Conservation (phyloP, 2,888 invertebrate species). For the Drosophila aldrichi region DNA sequence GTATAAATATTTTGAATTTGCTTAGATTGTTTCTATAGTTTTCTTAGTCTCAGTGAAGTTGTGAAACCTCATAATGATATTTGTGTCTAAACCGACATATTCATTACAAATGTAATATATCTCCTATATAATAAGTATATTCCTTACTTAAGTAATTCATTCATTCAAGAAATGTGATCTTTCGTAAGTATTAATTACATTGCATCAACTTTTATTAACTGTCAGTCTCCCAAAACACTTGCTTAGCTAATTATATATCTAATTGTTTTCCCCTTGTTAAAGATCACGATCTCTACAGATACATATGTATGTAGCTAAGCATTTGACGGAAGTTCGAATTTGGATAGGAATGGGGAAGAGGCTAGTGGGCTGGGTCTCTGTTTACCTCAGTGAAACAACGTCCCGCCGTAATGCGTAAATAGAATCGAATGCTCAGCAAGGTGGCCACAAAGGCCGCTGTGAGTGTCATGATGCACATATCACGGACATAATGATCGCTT, state of each 20-base stretch:
- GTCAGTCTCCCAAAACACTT: too few relatives aligned
- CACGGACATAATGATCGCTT: slow-evolving; percentile 75
- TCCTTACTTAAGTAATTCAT: slow-evolving; percentile 2
- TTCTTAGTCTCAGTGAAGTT: too few relatives aligned
- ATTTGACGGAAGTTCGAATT: slow-evolving; percentile 1
- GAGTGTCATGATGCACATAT: slow-evolving; percentile 74
- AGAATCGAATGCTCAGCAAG: slow-evolving; percentile 81
- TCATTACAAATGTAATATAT: neutral
- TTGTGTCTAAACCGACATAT: neutral
- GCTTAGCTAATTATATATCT: neutral
- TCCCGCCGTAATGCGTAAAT: slow-evolving; percentile 82
- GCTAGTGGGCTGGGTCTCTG: slow-evolving; percentile 10
- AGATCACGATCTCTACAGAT: slow-evolving; percentile 5
- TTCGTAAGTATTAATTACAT: slow-evolving; percentile 6
- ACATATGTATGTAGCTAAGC: neutral
- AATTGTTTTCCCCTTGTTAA: neutral
- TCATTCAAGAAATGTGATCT: neutral
- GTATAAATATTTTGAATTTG: too few relatives aligned
- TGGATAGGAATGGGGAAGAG: slow-evolving; percentile 4
- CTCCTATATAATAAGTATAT: neutral
- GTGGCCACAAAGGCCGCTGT: slow-evolving; percentile 78
- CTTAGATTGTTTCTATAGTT: too few relatives aligned
- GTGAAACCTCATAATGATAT: too few relatives aligned
- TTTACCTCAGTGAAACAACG: slow-evolving; percentile 83
- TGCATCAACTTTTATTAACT: neutral